Conservation (phyloP, 2,888 invertebrate genomes). For the Prostheceraeus crozeri region DNA sequence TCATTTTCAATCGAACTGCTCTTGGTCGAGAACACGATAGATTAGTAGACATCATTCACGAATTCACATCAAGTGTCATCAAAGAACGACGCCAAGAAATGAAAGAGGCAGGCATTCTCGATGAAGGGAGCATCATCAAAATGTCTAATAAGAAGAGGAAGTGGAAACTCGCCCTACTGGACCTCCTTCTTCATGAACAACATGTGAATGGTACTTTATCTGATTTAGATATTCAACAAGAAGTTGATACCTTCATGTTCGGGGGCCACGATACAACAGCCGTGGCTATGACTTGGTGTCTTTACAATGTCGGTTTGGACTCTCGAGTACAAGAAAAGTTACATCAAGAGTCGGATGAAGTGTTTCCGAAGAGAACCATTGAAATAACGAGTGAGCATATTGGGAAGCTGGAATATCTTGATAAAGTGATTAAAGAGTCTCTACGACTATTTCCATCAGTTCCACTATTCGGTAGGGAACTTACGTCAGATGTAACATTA, state of each 20-base stretch:
- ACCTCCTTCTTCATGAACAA: slow-evolving; percentile 65
- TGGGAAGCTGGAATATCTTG: slow-evolving; percentile 58
- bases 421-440: slow-evolving; percentile 59
- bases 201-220: slow-evolving; percentile 44
- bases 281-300: slow-evolving; percentile 76
- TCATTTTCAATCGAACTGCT: slow-evolving; percentile 62
- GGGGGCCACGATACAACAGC: slow-evolving; percentile 75
- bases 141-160: too few relatives aligned
- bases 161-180: slow-evolving; percentile 76
- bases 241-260: slow-evolving; percentile 62
- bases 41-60: slow-evolving; percentile 59
- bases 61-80: slow-evolving; percentile 61
- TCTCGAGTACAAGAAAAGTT: slow-evolving; percentile 67
- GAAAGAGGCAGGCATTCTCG: too few relatives aligned
- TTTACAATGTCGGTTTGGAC: slow-evolving; percentile 73
- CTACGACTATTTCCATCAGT: slow-evolving; percentile 59
- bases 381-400: too few relatives aligned
- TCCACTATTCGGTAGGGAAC: slow-evolving; percentile 56
- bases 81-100: too few relatives aligned
- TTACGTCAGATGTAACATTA: slow-evolving; percentile 50
- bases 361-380: too few relatives aligned
- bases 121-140: too few relatives aligned
- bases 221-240: slow-evolving; percentile 57
- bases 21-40: slow-evolving; percentile 62
- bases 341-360: slow-evolving; percentile 58